Percentiles rank a stretch among this genome's conserved stretches.
Conservation (phyloP, 2,888 invertebrate species). For the Tridacna gigas region DNA sequence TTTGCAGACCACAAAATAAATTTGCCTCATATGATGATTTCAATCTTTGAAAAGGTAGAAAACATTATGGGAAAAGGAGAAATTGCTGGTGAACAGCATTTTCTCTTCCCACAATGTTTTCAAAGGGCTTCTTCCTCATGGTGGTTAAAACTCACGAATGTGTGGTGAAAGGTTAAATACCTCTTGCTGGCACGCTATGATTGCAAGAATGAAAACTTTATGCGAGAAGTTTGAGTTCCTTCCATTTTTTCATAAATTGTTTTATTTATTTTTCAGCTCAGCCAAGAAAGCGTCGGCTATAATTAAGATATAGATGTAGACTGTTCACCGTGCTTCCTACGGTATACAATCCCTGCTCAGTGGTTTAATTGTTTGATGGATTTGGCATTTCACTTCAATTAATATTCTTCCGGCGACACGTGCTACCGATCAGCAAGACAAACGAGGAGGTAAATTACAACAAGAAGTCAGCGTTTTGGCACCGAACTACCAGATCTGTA, state of each 20-base stretch:
- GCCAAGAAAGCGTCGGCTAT: slow-evolving; percentile 6
- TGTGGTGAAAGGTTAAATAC: no score
- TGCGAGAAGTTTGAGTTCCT: no score
- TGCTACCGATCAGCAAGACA: slow-evolving; percentile 9
- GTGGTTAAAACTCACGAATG: no score
- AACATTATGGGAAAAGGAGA: not conserved
- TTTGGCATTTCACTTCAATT: slow-evolving; percentile 25
- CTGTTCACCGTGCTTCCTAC: not conserved
- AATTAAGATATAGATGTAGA: not conserved
- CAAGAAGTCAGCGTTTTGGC: slow-evolving; percentile 4
- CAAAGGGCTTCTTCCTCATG: no score
- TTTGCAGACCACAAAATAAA: no score
- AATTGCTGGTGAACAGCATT: not conserved
- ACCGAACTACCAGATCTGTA: not conserved
- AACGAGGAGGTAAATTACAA: not conserved
- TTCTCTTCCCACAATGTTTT: no score
- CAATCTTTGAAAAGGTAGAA: no score
- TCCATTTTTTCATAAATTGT: not conserved
- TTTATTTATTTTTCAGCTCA: not conserved
- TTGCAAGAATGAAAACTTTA: no score
- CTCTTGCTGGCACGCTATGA: no score
- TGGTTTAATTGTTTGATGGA: slow-evolving; percentile 18
- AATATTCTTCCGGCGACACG: slow-evolving; percentile 12
- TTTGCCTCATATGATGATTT: no score
- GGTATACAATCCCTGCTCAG: not conserved